Percentiles rank a stretch among this genome's conserved stretches.
phyloP scores from a whole-genome alignment of 2,888 invertebrate genomes.

The Mesopsocus fuscifrons region DNA sequence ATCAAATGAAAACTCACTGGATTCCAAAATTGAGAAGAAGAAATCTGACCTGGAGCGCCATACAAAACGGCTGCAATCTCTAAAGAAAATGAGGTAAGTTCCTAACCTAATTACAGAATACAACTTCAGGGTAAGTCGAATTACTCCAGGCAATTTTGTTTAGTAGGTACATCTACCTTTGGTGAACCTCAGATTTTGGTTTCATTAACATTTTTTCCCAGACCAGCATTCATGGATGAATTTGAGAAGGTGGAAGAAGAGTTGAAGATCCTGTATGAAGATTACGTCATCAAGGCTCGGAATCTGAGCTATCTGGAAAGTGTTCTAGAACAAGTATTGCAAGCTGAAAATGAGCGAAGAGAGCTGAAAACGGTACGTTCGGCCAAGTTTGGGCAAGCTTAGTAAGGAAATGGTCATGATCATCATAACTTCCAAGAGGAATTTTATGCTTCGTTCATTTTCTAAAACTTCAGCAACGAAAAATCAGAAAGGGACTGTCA shows the following conservation, averaged over 20 bases:
- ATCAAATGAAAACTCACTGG: slow-evolving; percentile 72
- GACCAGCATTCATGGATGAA: slow-evolving; percentile 93
- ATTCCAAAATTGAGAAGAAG: slow-evolving; percentile 81
- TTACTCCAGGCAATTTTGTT: too few relatives aligned
- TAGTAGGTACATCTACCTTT: too few relatives aligned
- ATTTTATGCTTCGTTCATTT: too few relatives aligned
- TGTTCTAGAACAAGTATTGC: slow-evolving; percentile 63
- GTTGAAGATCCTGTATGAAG: slow-evolving; percentile 62
- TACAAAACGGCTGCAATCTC: slow-evolving; percentile 77
- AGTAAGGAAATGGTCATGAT: too few relatives aligned
- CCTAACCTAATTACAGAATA: too few relatives aligned
- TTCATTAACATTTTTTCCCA: slow-evolving; percentile 23
- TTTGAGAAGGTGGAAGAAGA: slow-evolving; percentile 76
- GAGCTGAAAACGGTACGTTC: slow-evolving; percentile 40
- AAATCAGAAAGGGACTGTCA: too few relatives aligned
- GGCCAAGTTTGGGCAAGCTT: background rate
- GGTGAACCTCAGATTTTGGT: too few relatives aligned
- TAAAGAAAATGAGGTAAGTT: slow-evolving; percentile 75
- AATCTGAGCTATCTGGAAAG: slow-evolving; percentile 77
- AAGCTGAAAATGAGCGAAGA: slow-evolving; percentile 54
- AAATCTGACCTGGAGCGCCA: slow-evolving; percentile 78
- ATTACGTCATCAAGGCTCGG: slow-evolving; percentile 74
- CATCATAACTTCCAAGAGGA: too few relatives aligned
- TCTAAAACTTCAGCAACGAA: too few relatives aligned
- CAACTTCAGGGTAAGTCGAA: too few relatives aligned